These are phyloP conservation scores for Lasioglossum malachurum DNA, from an alignment of 2,888 invertebrate genomes.

Conservation along the genomic window DNA sequence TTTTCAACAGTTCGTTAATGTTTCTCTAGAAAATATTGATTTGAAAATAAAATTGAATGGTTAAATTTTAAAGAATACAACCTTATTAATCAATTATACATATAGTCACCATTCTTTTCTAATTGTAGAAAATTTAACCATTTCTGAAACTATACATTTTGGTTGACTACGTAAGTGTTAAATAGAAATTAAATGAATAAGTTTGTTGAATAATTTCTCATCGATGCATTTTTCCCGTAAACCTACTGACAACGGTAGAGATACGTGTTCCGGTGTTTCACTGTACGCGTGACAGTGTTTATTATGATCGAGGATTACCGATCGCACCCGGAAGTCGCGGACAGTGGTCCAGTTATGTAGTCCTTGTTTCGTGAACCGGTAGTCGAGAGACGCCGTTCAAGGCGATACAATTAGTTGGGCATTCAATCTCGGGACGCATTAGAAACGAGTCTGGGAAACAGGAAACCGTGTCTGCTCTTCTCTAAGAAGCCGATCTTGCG, in stretches of 20 bases:
- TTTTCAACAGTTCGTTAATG: too few relatives aligned
- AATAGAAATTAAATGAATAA: too few relatives aligned
- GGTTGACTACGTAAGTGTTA: too few relatives aligned
- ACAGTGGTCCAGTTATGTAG: neutral
- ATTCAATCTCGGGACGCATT: slow-evolving; percentile 28
- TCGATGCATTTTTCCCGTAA: neutral
- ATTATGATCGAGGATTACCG: neutral
- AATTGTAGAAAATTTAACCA: too few relatives aligned
- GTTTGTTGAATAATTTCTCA: neutral
- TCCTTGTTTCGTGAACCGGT: slow-evolving; percentile 20
- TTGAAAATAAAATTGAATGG: too few relatives aligned
- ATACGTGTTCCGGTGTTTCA: neutral
- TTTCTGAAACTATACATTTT: too few relatives aligned
- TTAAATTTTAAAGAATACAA: too few relatives aligned
- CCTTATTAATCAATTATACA: too few relatives aligned
- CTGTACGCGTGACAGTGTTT: neutral
- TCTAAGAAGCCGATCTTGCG: slow-evolving; percentile 36
- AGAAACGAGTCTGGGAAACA: slow-evolving; percentile 32
- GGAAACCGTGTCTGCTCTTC: slow-evolving; percentile 2
- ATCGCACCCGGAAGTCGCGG: slow-evolving; percentile 16
- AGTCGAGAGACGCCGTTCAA: slow-evolving; percentile 3
- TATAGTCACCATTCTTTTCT: too few relatives aligned
- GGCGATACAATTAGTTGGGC: slow-evolving; percentile 26
- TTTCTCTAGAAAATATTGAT: too few relatives aligned
- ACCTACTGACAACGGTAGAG: neutral